Conservation (phyloP, 2,113 vertebrate species). For the Podarcis muralis region DNA sequence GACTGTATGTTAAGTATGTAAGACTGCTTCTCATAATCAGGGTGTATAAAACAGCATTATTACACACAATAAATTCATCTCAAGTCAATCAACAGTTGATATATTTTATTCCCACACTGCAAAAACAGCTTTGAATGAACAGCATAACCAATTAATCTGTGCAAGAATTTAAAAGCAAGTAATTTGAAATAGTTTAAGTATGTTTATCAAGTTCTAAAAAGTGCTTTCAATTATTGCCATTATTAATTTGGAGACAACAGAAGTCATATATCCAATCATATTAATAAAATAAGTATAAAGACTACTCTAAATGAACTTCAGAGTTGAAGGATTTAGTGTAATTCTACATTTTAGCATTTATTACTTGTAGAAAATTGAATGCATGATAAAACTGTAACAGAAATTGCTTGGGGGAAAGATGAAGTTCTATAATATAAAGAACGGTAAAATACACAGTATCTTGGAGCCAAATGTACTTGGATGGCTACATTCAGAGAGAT, state of each 20-base stretch:
- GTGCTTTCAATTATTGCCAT: too few relatives aligned
- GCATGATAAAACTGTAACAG: not conserved
- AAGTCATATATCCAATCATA: not conserved
- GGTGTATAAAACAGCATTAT: not conserved
- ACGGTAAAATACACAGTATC: not conserved
- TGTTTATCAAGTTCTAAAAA: constrained; percentile 10
- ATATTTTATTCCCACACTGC: not conserved
- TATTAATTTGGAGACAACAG: too few relatives aligned
- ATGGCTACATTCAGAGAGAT: not conserved
- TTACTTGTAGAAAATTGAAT: not conserved
- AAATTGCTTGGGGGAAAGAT: not conserved
- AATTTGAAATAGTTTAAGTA: not conserved
- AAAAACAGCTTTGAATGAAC: constrained; percentile 21
- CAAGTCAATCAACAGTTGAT: not conserved
- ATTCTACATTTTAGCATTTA: not conserved
- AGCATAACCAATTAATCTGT: constrained; percentile 25
- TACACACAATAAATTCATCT: not conserved
- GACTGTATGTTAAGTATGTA: too few relatives aligned
- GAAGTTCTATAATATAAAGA: not conserved
- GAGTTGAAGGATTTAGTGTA: not conserved
- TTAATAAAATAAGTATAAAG: not conserved
- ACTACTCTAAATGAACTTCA: not conserved
- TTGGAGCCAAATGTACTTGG: not conserved
- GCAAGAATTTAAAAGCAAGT: not conserved
- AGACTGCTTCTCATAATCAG: too few relatives aligned